These are phyloP conservation scores for Ophioninae sp. DNA, from an alignment of 2,888 invertebrate genomes.

Conservation along the genomic window DNA sequence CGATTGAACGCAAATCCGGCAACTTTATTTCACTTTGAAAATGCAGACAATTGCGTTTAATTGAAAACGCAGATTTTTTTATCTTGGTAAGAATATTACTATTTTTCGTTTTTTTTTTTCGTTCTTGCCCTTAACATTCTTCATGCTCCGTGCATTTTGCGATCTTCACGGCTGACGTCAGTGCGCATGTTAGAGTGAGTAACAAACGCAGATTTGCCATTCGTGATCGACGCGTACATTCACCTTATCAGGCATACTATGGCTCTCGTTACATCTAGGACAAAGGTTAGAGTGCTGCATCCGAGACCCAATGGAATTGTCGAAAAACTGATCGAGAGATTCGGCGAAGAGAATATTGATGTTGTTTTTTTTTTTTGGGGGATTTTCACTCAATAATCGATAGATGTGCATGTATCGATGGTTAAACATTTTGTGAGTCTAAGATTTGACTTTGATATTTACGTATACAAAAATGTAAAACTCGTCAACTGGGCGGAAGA, in stretches of 20 bases:
- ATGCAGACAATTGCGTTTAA: background rate
- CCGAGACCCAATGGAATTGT: slow-evolving; percentile 13
- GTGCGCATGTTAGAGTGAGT: slow-evolving; percentile 38
- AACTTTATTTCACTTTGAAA: background rate
- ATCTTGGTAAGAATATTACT: background rate
- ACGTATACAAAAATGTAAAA: too few species aligned
- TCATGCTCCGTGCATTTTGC: slow-evolving; percentile 58
- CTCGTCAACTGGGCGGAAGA: too few species aligned
- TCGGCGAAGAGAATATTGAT: background rate
- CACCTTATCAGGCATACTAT: slow-evolving; percentile 72
- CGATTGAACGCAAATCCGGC: background rate
- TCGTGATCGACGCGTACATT: slow-evolving; percentile 69
- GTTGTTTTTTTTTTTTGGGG: background rate
- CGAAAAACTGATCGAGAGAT: background rate
- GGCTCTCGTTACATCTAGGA: slow-evolving; percentile 70
- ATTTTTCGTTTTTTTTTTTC: background rate
- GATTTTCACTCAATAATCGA: background rate
- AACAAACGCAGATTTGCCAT: slow-evolving; percentile 50
- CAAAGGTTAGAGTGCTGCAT: slow-evolving; percentile 69
- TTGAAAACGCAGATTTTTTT: background rate
- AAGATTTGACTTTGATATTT: too few species aligned
- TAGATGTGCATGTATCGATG: too few species aligned
- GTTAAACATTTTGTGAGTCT: too few species aligned
- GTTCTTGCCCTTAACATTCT: slow-evolving; percentile 10
- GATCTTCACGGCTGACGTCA: slow-evolving; percentile 63